Base-by-base conservation (phyloP, 2,888 invertebrate species). In the Hemistola chrysoprasaria region DNA sequence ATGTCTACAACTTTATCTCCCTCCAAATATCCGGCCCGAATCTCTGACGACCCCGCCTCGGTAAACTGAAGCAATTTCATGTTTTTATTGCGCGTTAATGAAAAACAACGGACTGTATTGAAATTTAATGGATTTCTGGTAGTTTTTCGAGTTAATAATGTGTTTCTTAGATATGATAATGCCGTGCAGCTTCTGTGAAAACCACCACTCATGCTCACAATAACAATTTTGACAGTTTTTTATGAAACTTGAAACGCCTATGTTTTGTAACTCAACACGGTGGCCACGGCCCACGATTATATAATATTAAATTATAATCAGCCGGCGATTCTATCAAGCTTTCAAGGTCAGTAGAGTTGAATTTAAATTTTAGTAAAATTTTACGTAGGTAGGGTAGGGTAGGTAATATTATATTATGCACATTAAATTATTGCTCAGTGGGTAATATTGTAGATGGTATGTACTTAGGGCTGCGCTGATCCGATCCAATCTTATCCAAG, bases 1-100 rank as follows among this genome's bases (percentile, higher is more conserved):
- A 95, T 90, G 53, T 93, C 93, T 1, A 93, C 92, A 3, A 93
- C 92, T 11, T 92, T 92, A 34, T 92, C 85, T 7, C 90, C 88
- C 1, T 92, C 87, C 20, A 94, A 83, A 50, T 91, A 92, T 1
- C 95, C 95, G n/a, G 94, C 84, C n/a, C 92, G 91, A 36, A 91
- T 85, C 1, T 90, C 90, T 0, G 87, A 86, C 0, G 93, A 86
- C 53, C 91, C 49, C n/a, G 63, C 64, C 21, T 74, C 84, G 29
- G 84, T 78, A 71, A 93, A 95, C 64, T 95, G 95, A 28, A 95
- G 91, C 56, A 94, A 92, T 62, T 94, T 92, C 93, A 93, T 92
- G 22, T 86, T 90, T 63, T 36, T 70, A 56, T 32, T 56, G 10
- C 50, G 4, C 16, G 16, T 55, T 40, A 71, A 63, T 16, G 84